Conservation (phyloP, 2,113 vertebrate species). For the Neoarius graeffei region DNA sequence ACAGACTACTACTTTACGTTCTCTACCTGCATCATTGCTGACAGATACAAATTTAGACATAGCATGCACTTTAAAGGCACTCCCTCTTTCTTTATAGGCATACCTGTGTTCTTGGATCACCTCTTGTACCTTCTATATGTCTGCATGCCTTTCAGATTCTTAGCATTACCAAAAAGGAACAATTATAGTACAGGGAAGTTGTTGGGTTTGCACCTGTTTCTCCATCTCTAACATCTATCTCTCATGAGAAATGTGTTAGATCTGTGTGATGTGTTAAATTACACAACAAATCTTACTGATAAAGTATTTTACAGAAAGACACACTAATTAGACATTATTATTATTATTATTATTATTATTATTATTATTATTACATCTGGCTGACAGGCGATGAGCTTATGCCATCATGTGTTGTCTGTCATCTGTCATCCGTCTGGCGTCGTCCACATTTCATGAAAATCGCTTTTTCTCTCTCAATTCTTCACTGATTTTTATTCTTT, state of each 20-base stretch:
- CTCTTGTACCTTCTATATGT: slow-evolving; percentile 25
- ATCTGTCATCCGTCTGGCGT: too few relatives aligned
- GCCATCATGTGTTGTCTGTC: too few relatives aligned
- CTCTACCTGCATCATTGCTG: slow-evolving; percentile 58
- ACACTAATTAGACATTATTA: neutral
- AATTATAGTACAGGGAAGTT: slow-evolving; percentile 39
- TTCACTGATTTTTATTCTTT: too few relatives aligned
- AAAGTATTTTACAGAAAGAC: neutral
- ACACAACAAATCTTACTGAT: too few relatives aligned
- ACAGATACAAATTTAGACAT: slow-evolving; percentile 71
- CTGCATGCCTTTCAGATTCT: slow-evolving; percentile 53
- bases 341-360: too few relatives aligned
- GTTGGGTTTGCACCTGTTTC: slow-evolving; percentile 63
- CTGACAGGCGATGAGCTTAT: too few relatives aligned
- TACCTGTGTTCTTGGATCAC: slow-evolving; percentile 26
- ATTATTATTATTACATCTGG: too few relatives aligned
- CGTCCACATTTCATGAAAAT: too few relatives aligned
- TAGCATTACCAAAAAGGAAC: slow-evolving; percentile 46
- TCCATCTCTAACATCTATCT: slow-evolving; percentile 23
- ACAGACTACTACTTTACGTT: slow-evolving; percentile 59
- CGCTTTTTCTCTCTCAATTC: too few relatives aligned
- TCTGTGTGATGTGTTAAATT: neutral
- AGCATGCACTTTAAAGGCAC: neutral
- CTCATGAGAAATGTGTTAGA: slow-evolving; percentile 7
- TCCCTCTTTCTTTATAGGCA: slow-evolving; percentile 29